phyloP scores from a whole-genome alignment of 2,113 vertebrate genomes.

The Myotis davidii region DNA sequence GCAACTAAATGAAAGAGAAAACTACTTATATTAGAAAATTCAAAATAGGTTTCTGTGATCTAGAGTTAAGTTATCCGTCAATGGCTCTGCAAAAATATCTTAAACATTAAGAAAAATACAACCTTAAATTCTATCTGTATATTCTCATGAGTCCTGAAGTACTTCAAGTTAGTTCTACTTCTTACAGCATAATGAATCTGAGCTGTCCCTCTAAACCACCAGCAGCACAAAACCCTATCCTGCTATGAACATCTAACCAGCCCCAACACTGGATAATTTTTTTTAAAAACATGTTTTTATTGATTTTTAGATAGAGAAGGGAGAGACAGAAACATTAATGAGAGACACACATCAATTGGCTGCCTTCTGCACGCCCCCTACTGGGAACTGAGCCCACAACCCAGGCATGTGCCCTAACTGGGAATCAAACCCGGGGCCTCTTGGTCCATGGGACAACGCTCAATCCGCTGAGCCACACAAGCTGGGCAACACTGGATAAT shows the following conservation, averaged over 20 bases:
- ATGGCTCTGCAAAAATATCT: neutral
- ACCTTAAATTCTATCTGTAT: neutral
- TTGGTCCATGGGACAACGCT: too few species aligned
- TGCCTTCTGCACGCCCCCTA: too few species aligned
- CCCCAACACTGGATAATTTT: neutral
- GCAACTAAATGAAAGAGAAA: neutral
- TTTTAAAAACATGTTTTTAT: too few species aligned
- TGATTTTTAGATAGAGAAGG: too few species aligned
- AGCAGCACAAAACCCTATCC: neutral
- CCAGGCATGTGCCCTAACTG: too few species aligned
- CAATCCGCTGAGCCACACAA: too few species aligned
- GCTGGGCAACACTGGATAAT: neutral
- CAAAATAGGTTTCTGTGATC: neutral
- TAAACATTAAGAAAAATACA: conserved; percentile 15
- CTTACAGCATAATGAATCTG: neutral
- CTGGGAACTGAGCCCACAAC: too few species aligned
- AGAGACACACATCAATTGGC: too few species aligned
- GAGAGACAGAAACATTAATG: too few species aligned
- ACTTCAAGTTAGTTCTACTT: neutral
- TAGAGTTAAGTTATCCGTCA: neutral
- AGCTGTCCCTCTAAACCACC: conserved; percentile 31
- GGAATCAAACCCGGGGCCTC: too few species aligned
- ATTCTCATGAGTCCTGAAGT: neutral
- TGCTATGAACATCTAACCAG: neutral
- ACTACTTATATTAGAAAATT: conserved; percentile 2